Percentiles rank a stretch among this genome's conserved stretches.
These are phyloP conservation scores for Schizopygopsis malacanthus DNA, from an alignment of 2,797 vertebrate genomes.

Conservation along the genomic window DNA sequence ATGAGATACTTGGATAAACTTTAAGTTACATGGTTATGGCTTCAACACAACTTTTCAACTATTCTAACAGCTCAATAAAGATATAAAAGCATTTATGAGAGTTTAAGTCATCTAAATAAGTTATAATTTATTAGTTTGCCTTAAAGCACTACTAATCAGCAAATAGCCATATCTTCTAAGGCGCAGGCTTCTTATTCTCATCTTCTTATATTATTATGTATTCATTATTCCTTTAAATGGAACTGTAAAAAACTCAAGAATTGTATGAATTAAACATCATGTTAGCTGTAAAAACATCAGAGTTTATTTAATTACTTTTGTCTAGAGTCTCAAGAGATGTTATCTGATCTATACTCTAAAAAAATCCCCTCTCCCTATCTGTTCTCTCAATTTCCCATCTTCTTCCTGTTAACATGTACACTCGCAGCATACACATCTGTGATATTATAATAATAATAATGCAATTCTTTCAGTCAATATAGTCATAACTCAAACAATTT, in stretches of 20 bases:
- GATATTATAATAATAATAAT: neutral
- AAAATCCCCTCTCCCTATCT: neutral
- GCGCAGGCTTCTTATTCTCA: neutral
- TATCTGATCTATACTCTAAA: neutral
- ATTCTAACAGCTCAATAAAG: constrained; percentile 1
- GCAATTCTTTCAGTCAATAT: neutral
- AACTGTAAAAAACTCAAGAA: constrained; percentile 45
- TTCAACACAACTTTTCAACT: neutral
- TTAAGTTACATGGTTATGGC: neutral
- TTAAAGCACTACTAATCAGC: constrained; percentile 21
- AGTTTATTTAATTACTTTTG: constrained; percentile 71
- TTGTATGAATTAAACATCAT: constrained; percentile 57
- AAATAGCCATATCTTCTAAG: constrained; percentile 4
- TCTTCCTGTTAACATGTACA: neutral
- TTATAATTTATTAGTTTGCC: neutral
- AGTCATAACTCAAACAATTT: neutral
- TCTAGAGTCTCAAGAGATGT: neutral
- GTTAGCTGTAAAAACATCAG: constrained; percentile 74
- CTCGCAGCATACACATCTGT: neutral
- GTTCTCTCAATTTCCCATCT: neutral
- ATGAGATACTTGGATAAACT: neutral
- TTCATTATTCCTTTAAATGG: constrained; percentile 37
- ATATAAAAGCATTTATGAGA: neutral
- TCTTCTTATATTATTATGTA: neutral
- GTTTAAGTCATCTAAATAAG: neutral